phyloP scores from a whole-genome alignment of 2,888 invertebrate genomes.

The Schizaphis graminum region DNA sequence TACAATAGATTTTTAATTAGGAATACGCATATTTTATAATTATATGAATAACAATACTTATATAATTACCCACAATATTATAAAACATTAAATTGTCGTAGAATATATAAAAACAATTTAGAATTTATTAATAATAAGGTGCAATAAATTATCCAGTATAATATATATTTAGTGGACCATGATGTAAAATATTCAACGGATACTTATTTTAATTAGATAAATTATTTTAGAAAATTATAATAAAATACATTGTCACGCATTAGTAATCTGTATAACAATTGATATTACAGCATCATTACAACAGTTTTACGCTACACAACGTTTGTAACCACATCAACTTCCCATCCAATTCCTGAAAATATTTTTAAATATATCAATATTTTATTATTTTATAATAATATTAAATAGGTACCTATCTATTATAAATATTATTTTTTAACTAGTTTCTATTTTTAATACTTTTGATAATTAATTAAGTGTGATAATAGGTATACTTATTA shows the following conservation, averaged over 20 bases:
- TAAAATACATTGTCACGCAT: conserved; percentile 18
- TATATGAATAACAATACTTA: background rate
- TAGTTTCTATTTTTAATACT: background rate
- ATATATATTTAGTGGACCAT: background rate
- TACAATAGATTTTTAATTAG: background rate
- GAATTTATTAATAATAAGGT: background rate
- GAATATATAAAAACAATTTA: background rate
- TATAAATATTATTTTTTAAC: background rate
- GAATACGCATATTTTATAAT: background rate
- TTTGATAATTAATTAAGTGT: background rate
- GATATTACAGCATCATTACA: background rate
- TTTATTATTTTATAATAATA: background rate
- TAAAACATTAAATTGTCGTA: background rate
- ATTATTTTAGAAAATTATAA: background rate
- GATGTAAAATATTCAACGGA: background rate
- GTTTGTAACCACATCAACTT: conserved; percentile 54
- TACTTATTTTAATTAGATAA: conserved; percentile 54
- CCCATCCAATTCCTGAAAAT: conserved; percentile 64
- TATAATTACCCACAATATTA: background rate
- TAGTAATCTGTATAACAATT: conserved; percentile 14
- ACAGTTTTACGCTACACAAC: background rate
- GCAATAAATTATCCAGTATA: background rate
- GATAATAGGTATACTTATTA: background rate
- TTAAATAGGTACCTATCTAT: background rate
- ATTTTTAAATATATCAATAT: background rate